Base-by-base conservation (phyloP, 2,113 vertebrate species). In the Telmatochromis sp. region DNA sequence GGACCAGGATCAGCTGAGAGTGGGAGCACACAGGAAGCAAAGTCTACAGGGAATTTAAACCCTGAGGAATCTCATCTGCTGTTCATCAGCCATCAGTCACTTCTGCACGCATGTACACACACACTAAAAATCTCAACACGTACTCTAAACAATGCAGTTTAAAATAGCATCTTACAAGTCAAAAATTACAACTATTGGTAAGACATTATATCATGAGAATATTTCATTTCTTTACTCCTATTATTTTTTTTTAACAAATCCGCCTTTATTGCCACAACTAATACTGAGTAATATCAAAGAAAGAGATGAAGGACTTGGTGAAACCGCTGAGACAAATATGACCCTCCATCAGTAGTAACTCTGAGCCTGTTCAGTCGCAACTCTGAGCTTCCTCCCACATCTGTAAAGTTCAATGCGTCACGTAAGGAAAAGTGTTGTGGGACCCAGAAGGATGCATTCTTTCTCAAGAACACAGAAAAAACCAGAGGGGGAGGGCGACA, bases 11-110 rank as follows among this genome's bases (percentile, higher is more conserved):
- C 86, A 87, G 87, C 82, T 50, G 81, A 88, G 84, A 73, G 58
- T 82, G 63, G 80, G 85, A 94, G 89, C 92, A 75, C 91, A 96
- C 94, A 95, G 96, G 95, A 96, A 96, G 73, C 50, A 86, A 91
- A 83, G 87, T 93, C 92, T 89, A 42, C 92, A 94, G 95, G 95
- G 95, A 96, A 95, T 92, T 89, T 91, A 92, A 92, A 95, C 89
- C 92, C 92, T 50, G 86, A 95, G 94, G 95, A 94, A 96, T 95
- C 94, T 93, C 92, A 94, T 96, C 94, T 94, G 94, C 89, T 90
- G 92, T 95, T 94, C 94, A 91, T 94, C 91, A 94, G 85, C 84
- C 87, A 90, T 92, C 92, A 90, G 83, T 91, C 85, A 92, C 73
- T 87, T 79, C 78, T 80, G 75, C 83, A 88, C 3, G 3, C 84